These are phyloP conservation scores for Clupea harengus DNA, from an alignment of 2,113 vertebrate genomes.

Conservation along the genomic window DNA sequence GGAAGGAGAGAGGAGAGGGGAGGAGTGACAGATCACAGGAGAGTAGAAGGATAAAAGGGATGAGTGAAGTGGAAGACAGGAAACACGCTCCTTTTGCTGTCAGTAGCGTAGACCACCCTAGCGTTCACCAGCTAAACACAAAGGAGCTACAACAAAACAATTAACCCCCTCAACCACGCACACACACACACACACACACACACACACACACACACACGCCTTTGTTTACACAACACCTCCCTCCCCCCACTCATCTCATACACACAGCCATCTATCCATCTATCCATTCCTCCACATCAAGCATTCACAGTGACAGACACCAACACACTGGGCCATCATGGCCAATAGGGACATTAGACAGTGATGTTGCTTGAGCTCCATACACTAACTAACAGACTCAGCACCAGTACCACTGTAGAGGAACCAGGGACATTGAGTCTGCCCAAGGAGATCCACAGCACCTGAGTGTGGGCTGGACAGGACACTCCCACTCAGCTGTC, in stretches of 20 bases:
- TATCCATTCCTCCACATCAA: too few relatives aligned
- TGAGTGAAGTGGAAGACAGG: too few relatives aligned
- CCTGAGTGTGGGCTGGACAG: neutral
- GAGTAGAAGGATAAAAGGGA: neutral
- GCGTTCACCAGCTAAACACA: neutral
- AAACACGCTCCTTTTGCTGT: too few relatives aligned
- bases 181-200: conserved; percentile 9
- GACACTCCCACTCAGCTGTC: neutral
- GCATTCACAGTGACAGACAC: too few relatives aligned
- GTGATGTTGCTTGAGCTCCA: too few relatives aligned
- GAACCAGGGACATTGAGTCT: neutral
- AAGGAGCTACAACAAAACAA: neutral
- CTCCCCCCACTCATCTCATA: neutral
- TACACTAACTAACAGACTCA: neutral
- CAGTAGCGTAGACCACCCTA: neutral
- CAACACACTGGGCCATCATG: too few relatives aligned
- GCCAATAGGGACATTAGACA: too few relatives aligned
- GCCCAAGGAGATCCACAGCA: neutral
- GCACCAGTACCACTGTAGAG: neutral
- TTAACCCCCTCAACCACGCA: neutral
- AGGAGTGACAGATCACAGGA: neutral
- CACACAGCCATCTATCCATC: too few relatives aligned
- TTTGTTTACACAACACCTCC: neutral
- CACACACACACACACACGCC: neutral
- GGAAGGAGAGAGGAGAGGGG: neutral